Evolutionary conservation across 2,113 vertebrate species (phyloP).

Genomic region (Galemys pyrenaicus): DNA sequence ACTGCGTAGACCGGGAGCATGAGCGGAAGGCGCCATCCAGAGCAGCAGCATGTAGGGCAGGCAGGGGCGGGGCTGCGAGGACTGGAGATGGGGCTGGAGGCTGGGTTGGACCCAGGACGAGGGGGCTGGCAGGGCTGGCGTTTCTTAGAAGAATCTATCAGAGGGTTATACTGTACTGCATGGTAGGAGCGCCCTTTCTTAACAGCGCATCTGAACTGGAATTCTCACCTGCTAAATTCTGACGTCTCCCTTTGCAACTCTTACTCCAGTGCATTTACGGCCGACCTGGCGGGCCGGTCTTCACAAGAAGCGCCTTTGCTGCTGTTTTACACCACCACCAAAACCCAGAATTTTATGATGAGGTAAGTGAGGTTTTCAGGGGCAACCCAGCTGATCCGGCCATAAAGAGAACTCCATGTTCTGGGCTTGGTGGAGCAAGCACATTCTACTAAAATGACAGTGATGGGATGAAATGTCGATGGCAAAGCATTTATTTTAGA

Average conservation of each 20-base stretch:
- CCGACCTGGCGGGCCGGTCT: slow-evolving; percentile 93
- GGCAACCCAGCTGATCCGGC: neutral
- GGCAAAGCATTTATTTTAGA: neutral
- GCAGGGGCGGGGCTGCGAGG: neutral
- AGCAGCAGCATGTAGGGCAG: neutral
- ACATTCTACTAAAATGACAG: neutral
- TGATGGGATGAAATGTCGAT: neutral
- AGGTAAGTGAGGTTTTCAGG: slow-evolving; percentile 86
- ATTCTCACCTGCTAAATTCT: slow-evolving; percentile 69
- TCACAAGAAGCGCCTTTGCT: slow-evolving; percentile 93
- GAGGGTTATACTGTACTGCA: neutral
- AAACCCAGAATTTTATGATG: slow-evolving; percentile 98
- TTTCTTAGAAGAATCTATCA: neutral
- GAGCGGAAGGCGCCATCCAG: accelerated
- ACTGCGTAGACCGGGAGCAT: neutral
- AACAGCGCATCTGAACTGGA: neutral
- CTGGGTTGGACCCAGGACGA: neutral
- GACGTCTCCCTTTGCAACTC: slow-evolving; percentile 81
- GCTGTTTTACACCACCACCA: slow-evolving; percentile 97
- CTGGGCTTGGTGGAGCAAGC: neutral
- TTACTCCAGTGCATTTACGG: slow-evolving; percentile 94
- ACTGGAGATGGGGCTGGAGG: too few species aligned
- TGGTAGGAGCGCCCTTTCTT: neutral
- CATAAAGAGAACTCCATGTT: neutral
- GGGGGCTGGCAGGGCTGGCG: neutral